These are phyloP conservation scores for Crotalus horridus DNA, from an alignment of 2,113 vertebrate species.

Conservation along the genomic window DNA sequence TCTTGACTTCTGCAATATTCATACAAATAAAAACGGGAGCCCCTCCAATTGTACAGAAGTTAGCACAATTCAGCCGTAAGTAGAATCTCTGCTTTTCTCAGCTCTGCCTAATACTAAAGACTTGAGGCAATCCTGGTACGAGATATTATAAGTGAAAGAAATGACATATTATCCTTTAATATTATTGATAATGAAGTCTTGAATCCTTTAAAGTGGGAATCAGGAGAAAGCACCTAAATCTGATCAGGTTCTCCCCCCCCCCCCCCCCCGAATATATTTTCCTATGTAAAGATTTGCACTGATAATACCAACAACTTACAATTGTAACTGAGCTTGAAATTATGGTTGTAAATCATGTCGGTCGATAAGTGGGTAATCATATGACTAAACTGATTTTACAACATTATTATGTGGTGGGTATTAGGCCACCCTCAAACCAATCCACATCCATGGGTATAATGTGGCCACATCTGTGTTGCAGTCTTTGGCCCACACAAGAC, in stretches of 20 bases:
- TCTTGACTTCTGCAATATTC: conserved; percentile 66
- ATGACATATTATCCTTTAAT: neutral
- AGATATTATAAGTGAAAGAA: neutral
- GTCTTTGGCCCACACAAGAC: neutral
- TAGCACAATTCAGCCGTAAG: conserved; percentile 38
- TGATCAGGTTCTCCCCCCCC: neutral
- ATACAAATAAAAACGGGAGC: rapidly evolving
- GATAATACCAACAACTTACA: neutral
- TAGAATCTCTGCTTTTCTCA: conserved; percentile 25
- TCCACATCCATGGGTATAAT: neutral
- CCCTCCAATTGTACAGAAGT: neutral
- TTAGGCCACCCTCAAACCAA: neutral
- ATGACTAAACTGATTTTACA: neutral
- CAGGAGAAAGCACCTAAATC: neutral
- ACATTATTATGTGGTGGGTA: neutral
- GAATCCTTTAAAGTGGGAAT: neutral
- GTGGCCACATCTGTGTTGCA: neutral
- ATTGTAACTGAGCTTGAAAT: neutral
- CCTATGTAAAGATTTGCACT: neutral
- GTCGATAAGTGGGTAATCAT: neutral
- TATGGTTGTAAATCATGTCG: neutral
- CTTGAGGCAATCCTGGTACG: neutral
- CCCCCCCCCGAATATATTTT: neutral
- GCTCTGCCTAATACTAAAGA: neutral
- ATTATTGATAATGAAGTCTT: neutral